Base-by-base conservation (phyloP, 2,797 vertebrate species). In the Pseudotriccus pelzelni region DNA sequence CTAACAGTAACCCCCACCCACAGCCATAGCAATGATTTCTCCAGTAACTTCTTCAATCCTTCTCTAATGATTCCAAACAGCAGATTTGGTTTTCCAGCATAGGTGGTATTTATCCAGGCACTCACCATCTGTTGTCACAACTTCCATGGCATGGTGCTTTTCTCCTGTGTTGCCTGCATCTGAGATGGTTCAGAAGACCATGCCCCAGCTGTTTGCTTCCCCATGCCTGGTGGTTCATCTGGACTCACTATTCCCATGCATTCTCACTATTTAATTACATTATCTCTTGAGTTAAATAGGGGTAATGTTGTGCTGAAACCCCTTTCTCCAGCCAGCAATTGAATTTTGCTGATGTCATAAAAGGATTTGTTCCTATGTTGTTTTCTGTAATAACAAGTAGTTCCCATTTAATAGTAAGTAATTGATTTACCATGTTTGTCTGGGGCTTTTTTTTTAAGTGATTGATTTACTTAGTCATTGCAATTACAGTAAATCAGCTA, bases 381-480 rank as follows among this genome's bases (percentile, higher is more conserved):
- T 85, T 87, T 69, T 89, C 84, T 91, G 78, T 81, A 94, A 59
- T 55, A 63, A 50, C 3, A n/a, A 83, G 78, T 83, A 80, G 92
- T 87, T 84, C 34, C 46, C 50, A 89, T 85, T 93, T 94, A 94
- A 94, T 47, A 81, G 66, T 66, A 84, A 80, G 59, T 94, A 95
- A 97, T 85, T 96, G 64, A 77, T 95, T 93, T 90, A 89, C 15
- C 14, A 5, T 49, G 52, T 90, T 93, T 82, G 25, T 75, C 86
- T 66, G n/a, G 63, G 36, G 7, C 32, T 73, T 81, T 46, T 60
- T 56, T 62, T 69, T 47, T 11, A 58, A 70, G 55, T 78, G 70
- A 93, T 91, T 85, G 72, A 77, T 91, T 95, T 60, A 89, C 90
- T 87, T 92, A 92, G 64, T 80, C 84, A 52, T 50, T 95, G 39